Conservation (phyloP, 2,113 vertebrate genomes). For the Theristicus caerulescens region DNA sequence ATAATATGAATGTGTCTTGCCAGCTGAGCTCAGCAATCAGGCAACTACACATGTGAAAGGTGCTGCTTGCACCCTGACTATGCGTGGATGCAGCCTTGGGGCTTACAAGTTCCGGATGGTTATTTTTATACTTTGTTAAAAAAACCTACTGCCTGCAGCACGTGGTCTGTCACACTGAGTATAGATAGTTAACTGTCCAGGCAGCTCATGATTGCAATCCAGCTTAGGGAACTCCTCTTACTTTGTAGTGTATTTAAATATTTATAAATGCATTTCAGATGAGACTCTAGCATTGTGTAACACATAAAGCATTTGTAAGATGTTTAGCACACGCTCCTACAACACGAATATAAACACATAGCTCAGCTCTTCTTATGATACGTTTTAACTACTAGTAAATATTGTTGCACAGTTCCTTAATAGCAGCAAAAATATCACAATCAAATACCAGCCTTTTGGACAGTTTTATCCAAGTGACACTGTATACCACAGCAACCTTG, state of each 20-base stretch:
- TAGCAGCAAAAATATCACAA: not conserved
- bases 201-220: not conserved
- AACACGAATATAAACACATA: not conserved
- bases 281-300: not conserved
- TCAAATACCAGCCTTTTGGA: not conserved
- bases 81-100: not conserved
- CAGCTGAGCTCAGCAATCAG: not conserved
- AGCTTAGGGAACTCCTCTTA: not conserved
- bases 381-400: not conserved
- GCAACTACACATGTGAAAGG: not conserved
- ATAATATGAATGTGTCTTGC: accelerated
- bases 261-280: slow-evolving; percentile 28
- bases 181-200: not conserved
- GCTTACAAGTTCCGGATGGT: accelerated
- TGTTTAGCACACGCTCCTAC: not conserved
- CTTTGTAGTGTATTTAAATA: slow-evolving; percentile 14
- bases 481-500: not conserved
- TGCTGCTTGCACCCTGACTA: not conserved
- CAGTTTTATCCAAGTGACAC: not conserved
- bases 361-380: not conserved
- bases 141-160: not conserved
- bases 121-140: not conserved
- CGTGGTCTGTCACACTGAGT: not conserved
- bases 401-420: not conserved
- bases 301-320: not conserved